phyloP scores from a whole-genome alignment of 2,797 vertebrate genomes.

The Astyanax mexicanus region DNA sequence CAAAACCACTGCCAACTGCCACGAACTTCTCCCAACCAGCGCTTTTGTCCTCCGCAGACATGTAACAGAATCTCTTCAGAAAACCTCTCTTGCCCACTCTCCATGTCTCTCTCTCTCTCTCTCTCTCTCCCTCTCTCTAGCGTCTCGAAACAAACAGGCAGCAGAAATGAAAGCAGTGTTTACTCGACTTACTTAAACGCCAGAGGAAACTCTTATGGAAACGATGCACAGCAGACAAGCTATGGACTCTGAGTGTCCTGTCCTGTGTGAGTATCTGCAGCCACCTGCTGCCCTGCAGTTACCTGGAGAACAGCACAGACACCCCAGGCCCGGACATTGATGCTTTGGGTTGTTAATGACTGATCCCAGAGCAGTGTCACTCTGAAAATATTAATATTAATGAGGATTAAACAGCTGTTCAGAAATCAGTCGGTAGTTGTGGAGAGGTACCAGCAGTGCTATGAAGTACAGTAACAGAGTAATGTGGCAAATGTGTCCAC shows the following conservation, averaged over 20 bases:
- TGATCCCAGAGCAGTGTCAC: neutral
- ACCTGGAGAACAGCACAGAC: slow-evolving; percentile 6
- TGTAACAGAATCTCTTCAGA: slow-evolving; percentile 67
- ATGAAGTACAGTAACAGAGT: too few relatives aligned
- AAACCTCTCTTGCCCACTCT: slow-evolving; percentile 48
- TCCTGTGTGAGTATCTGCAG: neutral
- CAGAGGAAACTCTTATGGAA: slow-evolving; percentile 8
- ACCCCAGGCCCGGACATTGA: slow-evolving; percentile 1
- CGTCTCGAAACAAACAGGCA: slow-evolving; percentile 52
- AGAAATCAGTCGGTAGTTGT: too few relatives aligned
- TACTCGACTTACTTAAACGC: slow-evolving; percentile 50
- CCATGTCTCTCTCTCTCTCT: slow-evolving; percentile 54
- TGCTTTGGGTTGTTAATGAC: neutral
- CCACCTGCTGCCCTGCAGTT: neutral
- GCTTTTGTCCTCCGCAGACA: slow-evolving; percentile 68
- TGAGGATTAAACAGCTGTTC: too few relatives aligned
- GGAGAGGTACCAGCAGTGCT: too few relatives aligned
- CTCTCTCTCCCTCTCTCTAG: slow-evolving; percentile 26
- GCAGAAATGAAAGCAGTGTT: slow-evolving; percentile 48
- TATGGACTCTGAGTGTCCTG: neutral
- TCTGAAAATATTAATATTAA: too few relatives aligned
- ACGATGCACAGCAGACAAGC: slow-evolving; percentile 7
- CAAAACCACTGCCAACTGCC: slow-evolving; percentile 72
- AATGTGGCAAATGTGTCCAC: neutral
- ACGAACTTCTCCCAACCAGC: slow-evolving; percentile 67